Percentiles rank a stretch among this genome's conserved stretches.
phyloP scores from a whole-genome alignment of 2,113 vertebrate genomes.

The Nothocercus julius region DNA sequence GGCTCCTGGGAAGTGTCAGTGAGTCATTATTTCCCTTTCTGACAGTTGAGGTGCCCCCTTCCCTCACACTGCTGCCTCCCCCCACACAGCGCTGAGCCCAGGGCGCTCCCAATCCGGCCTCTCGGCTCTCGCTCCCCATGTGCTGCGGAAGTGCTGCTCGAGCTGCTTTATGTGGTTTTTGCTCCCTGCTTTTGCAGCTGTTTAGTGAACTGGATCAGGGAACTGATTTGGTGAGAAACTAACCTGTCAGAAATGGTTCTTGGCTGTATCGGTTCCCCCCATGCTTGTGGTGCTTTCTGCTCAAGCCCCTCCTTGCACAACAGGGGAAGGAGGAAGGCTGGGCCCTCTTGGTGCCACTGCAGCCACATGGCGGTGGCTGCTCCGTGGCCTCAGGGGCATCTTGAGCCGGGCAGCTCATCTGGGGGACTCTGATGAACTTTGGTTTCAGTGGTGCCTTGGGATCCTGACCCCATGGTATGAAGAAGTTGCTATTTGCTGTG shows the following conservation, averaged over 20 bases:
- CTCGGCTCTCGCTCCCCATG: accelerated
- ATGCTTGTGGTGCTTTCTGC: accelerated
- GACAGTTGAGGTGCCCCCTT: background rate
- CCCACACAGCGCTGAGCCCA: background rate
- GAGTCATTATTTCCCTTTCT: background rate
- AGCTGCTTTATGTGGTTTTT: accelerated
- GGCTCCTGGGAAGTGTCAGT: accelerated
- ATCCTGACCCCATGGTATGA: accelerated
- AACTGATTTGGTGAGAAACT: background rate
- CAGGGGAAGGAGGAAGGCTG: slow-evolving; percentile 25
- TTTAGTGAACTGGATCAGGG: accelerated
- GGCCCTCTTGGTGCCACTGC: background rate
- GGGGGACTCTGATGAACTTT: background rate
- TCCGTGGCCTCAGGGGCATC: accelerated
- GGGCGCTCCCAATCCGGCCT: background rate
- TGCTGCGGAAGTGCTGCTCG: accelerated
- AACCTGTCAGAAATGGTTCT: accelerated
- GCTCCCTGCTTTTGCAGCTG: background rate
- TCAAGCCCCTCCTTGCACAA: background rate
- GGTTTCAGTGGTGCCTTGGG: accelerated
- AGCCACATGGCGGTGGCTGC: background rate
- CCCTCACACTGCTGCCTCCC: no score
- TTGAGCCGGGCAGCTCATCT: background rate
- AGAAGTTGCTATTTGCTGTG: accelerated
- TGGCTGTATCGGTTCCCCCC: background rate